Conservation (phyloP, 2,797 vertebrate species). For the Thalassophryne amazonica region DNA sequence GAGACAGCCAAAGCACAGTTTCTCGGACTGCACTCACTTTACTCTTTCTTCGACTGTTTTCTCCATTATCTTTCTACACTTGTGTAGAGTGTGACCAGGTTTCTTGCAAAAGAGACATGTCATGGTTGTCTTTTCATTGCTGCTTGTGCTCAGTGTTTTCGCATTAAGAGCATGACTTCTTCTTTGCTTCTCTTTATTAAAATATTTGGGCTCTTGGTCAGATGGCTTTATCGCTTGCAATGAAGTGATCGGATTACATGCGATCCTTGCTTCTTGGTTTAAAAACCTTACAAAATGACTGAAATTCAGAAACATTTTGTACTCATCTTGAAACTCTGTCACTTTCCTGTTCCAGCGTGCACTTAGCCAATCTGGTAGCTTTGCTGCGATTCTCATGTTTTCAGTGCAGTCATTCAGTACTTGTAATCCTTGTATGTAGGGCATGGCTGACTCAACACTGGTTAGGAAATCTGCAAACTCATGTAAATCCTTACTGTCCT, state of each 20-base stretch:
- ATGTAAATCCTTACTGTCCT: slow-evolving; percentile 34
- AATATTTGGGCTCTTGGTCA: slow-evolving; percentile 5
- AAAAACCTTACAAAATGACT: slow-evolving; percentile 39
- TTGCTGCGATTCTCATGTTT: slow-evolving; percentile 34
- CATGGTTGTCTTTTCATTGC: not conserved
- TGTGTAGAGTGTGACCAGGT: slow-evolving; percentile 2
- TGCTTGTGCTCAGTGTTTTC: slow-evolving; percentile 18
- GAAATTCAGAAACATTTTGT: slow-evolving; percentile 9
- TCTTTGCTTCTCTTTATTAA: slow-evolving; percentile 2
- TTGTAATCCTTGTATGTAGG: slow-evolving; percentile 26
- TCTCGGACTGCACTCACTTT: slow-evolving; percentile 23
- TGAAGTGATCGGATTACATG: slow-evolving; percentile 25
- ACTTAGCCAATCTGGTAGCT: slow-evolving; percentile 30
- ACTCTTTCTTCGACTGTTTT: slow-evolving; percentile 15
- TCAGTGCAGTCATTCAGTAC: slow-evolving; percentile 37
- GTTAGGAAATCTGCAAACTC: slow-evolving; percentile 29
- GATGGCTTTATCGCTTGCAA: slow-evolving; percentile 27
- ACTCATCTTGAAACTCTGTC: slow-evolving; percentile 18
- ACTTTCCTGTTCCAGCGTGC: slow-evolving; percentile 33
- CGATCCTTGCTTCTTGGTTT: slow-evolving; percentile 31
- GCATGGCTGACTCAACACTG: slow-evolving; percentile 37
- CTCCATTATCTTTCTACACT: slow-evolving; percentile 9
- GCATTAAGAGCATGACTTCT: not conserved
- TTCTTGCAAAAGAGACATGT: slow-evolving; percentile 12
- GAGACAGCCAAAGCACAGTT: slow-evolving; percentile 33